Evolutionary conservation across 2,888 invertebrate genomes (phyloP), one percentile per base, ranked within the genome.

Genomic region (Lagria hirta): DNA sequence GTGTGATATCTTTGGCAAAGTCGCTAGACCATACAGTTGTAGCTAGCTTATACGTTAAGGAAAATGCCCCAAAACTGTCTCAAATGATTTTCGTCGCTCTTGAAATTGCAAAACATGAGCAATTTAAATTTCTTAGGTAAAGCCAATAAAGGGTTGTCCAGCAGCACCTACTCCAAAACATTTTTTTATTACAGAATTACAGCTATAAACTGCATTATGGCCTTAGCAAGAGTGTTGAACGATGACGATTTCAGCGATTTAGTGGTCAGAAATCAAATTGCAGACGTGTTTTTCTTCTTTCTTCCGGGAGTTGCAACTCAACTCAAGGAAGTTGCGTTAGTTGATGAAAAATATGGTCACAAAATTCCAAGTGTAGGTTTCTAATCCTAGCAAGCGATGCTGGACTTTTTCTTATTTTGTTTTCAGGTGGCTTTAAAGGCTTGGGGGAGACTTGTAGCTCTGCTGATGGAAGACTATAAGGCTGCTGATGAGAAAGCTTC

Each of bases 21-120:
- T 71, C 73, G 30, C 58, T 78, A 13, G 73, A 76, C 3, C 64
- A 65, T 1, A 75, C 79, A 46, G 73, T 80, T 4, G 63, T 82
- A 10, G 72, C 74, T 50, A 53, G 65, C 20, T 70, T 84, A 38
- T 84, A 82, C 54, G 67, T 72, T 12, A 73, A 79, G 44, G 72
- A 76, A 34, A 74, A 82, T 47, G 75, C 78, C 2, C 73, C 80
- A 1, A 71, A 81, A 54, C 60, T 88, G 27, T 82, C 83, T 2
- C 82, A 84, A 60, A 79, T 82, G 30, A 73, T 88, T 27, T 81
- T 80, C 55, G 74, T 82, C 1, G 75, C 81, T 8, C 72, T 84
- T 1, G 80, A 82, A 54, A 70, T 88, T 10, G 82, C 84, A 5
- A 80, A 81, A 62, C 67, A 72, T 18, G 88, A 88, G 63, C 83